A percentile compares a stretch with the other conserved stretches of the same genome.
phyloP scores from a whole-genome alignment of 2,888 invertebrate genomes.

The Eristalinus sepulchralis region DNA sequence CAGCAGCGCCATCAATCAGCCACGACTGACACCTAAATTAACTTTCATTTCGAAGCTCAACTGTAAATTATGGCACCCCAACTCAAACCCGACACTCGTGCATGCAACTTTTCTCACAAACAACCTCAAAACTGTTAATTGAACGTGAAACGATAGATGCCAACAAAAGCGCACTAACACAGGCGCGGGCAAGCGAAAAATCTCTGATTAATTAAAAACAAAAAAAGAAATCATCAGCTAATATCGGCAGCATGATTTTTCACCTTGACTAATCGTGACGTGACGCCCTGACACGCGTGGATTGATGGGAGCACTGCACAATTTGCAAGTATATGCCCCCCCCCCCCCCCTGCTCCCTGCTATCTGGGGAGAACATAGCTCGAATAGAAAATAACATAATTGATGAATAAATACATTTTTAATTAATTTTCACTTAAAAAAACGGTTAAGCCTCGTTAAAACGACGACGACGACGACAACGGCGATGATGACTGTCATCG shows the following conservation, averaged over 20 bases:
- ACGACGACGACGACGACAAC: no score
- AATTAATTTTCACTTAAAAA: constrained; percentile 67
- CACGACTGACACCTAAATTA: not conserved
- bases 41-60: not conserved
- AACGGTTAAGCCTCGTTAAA: constrained; percentile 12
- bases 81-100: not conserved
- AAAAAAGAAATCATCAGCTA: constrained; percentile 16
- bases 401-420: constrained; percentile 64
- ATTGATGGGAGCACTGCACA: constrained; percentile 35
- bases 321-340: constrained; percentile 26
- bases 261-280: constrained; percentile 60
- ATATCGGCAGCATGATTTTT: constrained; percentile 51
- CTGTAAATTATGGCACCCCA: not conserved
- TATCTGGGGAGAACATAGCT: not conserved
- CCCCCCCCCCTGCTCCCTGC: not conserved
- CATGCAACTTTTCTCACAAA: not conserved
- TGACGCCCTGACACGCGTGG: constrained; percentile 50
- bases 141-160: constrained; percentile 1
- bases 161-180: not conserved
- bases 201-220: not conserved
- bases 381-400: constrained; percentile 55
- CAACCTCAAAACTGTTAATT: constrained; percentile 8
- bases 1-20: not conserved
- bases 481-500: not conserved
- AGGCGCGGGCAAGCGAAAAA: not conserved